phyloP scores from a whole-genome alignment of 2,113 vertebrate species.

The Climacteris rufus region DNA sequence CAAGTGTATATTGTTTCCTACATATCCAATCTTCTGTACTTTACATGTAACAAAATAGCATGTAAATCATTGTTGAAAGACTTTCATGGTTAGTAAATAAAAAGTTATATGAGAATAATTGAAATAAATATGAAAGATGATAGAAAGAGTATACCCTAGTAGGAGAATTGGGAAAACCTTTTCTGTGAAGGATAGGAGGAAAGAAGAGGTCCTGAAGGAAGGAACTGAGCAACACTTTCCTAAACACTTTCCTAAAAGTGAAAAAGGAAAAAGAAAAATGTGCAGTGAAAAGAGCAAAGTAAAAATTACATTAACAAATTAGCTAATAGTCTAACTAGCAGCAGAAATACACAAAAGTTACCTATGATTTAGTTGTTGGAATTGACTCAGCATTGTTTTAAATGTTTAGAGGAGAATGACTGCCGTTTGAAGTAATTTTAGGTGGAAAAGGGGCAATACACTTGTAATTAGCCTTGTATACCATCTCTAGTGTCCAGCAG shows the following conservation, averaged over 20 bases:
- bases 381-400: not conserved
- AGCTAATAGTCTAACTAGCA: not conserved
- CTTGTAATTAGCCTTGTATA: not conserved
- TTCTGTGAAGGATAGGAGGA: not conserved
- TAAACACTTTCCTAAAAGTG: not conserved
- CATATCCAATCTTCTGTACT: not conserved
- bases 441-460: not conserved
- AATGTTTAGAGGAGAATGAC: not conserved
- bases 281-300: not conserved
- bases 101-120: not conserved
- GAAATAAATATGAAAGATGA: not conserved
- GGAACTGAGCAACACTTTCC: not conserved
- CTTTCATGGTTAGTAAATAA: not conserved
- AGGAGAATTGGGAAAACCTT: not conserved
- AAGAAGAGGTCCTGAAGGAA: no score
- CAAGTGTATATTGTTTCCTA: not conserved
- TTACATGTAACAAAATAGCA: not conserved
- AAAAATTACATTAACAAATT: not conserved
- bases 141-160: not conserved
- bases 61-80: not conserved
- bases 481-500: not conserved
- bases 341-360: not conserved
- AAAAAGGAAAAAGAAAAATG: not conserved
- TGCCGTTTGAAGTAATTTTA: not conserved
- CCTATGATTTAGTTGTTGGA: not conserved